These are phyloP conservation scores for Ammodytes marinus DNA, from an alignment of 2,113 vertebrate genomes.

Conservation along the genomic window DNA sequence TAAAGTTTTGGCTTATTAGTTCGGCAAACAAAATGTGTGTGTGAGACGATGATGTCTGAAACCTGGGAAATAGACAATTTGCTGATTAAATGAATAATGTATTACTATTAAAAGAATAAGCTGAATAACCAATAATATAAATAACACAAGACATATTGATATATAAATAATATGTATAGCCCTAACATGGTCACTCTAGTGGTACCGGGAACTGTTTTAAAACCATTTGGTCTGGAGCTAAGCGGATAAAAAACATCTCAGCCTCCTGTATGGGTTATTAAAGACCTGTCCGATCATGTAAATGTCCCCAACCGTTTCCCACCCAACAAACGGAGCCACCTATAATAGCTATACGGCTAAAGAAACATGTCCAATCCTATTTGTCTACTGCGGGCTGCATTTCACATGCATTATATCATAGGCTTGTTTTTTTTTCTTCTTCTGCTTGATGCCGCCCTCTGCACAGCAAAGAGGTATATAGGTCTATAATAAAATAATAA, in stretches of 20 bases:
- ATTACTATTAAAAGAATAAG: too few relatives aligned
- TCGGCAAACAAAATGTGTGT: too few relatives aligned
- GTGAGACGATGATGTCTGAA: too few relatives aligned
- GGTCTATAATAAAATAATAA: not conserved
- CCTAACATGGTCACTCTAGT: not conserved
- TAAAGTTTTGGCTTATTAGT: too few relatives aligned
- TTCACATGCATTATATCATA: conserved; percentile 1
- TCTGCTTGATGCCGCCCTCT: not conserved
- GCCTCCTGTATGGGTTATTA: not conserved
- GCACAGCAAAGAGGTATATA: not conserved
- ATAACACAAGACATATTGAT: too few relatives aligned
- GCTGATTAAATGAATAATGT: too few relatives aligned
- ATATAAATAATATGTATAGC: too few relatives aligned
- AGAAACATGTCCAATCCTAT: not conserved
- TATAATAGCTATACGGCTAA: not conserved
- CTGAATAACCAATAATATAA: too few relatives aligned
- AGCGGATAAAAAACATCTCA: not conserved
- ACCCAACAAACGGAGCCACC: not conserved
- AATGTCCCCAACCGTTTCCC: not conserved
- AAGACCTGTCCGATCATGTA: conserved; percentile 15
- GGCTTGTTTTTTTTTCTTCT: not conserved
- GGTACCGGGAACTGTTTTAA: not conserved
- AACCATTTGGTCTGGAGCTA: not conserved
- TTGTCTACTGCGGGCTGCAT: not conserved
- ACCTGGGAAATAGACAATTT: too few relatives aligned